Percentiles rank a stretch among this genome's conserved stretches.
Conservation (phyloP, 2,797 vertebrate genomes). For the Salarias fasciatus region DNA sequence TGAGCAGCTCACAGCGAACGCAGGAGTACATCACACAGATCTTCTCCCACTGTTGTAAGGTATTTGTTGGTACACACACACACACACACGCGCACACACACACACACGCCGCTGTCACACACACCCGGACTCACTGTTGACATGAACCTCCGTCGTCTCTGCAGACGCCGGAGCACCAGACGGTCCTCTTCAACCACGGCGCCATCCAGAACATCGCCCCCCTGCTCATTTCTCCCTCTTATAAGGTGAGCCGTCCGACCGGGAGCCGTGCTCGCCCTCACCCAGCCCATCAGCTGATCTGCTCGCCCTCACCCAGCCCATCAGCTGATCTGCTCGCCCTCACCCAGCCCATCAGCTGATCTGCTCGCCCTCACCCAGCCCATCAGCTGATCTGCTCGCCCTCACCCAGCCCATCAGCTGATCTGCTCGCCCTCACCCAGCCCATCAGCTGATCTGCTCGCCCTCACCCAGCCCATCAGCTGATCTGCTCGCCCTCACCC, state of each 20-base stretch:
- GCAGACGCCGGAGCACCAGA: slow-evolving; percentile 97
- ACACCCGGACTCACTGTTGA: slow-evolving; percentile 2
- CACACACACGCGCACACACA: neutral
- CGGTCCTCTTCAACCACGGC: slow-evolving; percentile 94
- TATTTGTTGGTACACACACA: slow-evolving; percentile 67
- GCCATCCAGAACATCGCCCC: slow-evolving; percentile 97
- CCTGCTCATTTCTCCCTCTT: slow-evolving; percentile 91
- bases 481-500: too few relatives aligned
- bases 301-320: neutral
- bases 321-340: too few relatives aligned
- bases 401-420: too few relatives aligned
- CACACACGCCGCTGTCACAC: neutral
- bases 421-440: neutral
- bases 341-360: too few relatives aligned
- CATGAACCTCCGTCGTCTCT: slow-evolving; percentile 52
- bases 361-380: neutral
- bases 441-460: slow-evolving; percentile 25
- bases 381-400: slow-evolving; percentile 19
- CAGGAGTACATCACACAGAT: slow-evolving; percentile 99
- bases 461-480: too few relatives aligned
- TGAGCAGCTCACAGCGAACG: slow-evolving; percentile 92
- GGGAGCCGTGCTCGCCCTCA: too few relatives aligned
- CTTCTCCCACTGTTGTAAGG: slow-evolving; percentile 99
- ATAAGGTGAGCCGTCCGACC: slow-evolving; percentile 87
- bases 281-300: too few relatives aligned